Conservation (phyloP, 2,797 vertebrate species). For the Anableps anableps region DNA sequence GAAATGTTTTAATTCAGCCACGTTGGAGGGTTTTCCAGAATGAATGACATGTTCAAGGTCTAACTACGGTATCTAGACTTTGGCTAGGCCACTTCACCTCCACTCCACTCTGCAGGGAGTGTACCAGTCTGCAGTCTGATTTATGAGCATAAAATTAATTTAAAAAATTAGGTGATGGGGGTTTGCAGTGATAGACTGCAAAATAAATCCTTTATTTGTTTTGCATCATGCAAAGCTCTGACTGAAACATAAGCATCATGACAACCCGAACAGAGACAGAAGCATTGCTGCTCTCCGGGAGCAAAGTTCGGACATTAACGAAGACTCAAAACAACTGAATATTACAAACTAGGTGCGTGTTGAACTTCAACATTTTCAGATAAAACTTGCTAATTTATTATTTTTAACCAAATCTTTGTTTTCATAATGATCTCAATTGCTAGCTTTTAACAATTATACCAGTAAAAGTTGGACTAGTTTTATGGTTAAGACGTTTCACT, state of each 20-base stretch:
- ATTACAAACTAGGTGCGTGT: neutral
- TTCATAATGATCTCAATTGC: neutral
- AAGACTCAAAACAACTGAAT: too few relatives aligned
- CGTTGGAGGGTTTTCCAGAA: too few relatives aligned
- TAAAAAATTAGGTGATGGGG: neutral
- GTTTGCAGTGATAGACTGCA: neutral
- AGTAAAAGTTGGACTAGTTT: neutral
- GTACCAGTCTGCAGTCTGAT: neutral
- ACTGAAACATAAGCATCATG: neutral
- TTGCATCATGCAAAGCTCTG: slow-evolving; percentile 4
- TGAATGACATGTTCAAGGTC: too few relatives aligned
- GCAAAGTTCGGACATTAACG: neutral
- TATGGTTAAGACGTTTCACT: neutral
- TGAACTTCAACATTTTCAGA: neutral
- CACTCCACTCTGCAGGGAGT: neutral
- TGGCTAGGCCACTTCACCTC: neutral
- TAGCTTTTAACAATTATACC: neutral
- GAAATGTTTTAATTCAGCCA: too few relatives aligned
- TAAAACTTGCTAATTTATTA: neutral
- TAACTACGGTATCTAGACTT: too few relatives aligned
- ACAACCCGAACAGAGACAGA: neutral
- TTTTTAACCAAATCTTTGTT: neutral
- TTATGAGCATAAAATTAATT: neutral
- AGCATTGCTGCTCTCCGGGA: neutral
- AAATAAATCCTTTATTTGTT: neutral